Evolutionary conservation across 2,113 vertebrate genomes (phyloP).

Genomic region (Stercorarius parasiticus): DNA sequence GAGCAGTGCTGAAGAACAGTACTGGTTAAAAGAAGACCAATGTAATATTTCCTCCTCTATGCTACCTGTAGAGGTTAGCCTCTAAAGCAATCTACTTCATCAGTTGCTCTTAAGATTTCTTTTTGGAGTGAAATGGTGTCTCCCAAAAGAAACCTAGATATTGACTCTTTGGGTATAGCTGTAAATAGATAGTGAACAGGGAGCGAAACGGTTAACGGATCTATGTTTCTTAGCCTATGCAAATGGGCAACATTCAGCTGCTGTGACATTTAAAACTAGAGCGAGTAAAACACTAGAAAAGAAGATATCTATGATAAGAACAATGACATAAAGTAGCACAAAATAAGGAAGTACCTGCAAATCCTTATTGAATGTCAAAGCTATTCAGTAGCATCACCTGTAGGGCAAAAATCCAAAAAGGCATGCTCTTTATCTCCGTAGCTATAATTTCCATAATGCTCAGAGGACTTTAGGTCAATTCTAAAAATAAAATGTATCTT

Average conservation of each 20-base stretch:
- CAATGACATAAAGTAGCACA: neutral
- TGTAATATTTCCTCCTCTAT: neutral
- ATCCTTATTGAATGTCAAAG: constrained; percentile 19
- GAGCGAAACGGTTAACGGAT: neutral
- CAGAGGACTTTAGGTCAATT: neutral
- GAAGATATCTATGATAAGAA: neutral
- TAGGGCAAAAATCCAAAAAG: neutral
- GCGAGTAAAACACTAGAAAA: neutral
- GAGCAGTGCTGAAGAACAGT: neutral
- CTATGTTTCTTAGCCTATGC: neutral
- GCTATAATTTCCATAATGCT: neutral
- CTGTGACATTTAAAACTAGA: neutral
- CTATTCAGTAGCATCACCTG: neutral
- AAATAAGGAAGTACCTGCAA: neutral
- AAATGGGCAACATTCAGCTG: neutral
- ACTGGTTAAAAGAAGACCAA: neutral
- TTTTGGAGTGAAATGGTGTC: neutral
- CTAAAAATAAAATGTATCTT: constrained; percentile 14
- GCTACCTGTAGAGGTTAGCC: neutral
- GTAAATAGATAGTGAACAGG: neutral
- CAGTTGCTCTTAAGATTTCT: neutral
- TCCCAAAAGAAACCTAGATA: neutral
- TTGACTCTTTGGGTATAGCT: accelerated
- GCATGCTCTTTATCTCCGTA: neutral
- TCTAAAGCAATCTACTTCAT: neutral